Base-by-base conservation (phyloP, 2,113 vertebrate genomes). In the Eupsittula cactorum region DNA sequence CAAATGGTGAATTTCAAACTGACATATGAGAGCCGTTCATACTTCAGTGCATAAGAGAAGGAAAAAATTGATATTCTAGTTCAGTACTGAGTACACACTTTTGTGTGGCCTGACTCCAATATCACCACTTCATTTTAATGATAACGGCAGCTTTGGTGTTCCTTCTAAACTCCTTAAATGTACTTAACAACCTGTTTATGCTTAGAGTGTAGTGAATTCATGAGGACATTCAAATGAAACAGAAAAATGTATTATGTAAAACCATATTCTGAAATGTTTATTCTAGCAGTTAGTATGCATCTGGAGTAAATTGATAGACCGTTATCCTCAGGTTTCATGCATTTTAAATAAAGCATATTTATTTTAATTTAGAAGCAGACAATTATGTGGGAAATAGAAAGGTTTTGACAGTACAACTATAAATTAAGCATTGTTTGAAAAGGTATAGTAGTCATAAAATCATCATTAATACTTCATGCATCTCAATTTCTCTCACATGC, bases 161-260 rank as follows among this genome's bases (percentile, higher is more conserved):
- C 91, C 86, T 94, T 96, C 69, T 91, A 88, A 98, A 97, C 97
- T 94, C 92, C 93, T 97, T 97, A 94, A 96, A 94, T 95, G 53
- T 97, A 95, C 83, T 97, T 98, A 97, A 98, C 92, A 97, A 95
- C 53, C 74, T 97, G 95, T 96, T 98, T 96, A 95, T 95, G 79
- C 88, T 97, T 93, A 83, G 77, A 96, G 79, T 94, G 67, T 86
- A 92, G 70, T 68, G 88, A 96, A 84, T 97, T 97, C 96, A 93
- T 97, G 64, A 68, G 76, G 62, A 95, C 92, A 93, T 94, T 62
- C 82, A 96, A 98, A 96, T 93, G 96, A 96, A 96, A 95, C 78
- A 94, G 97, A 95, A 95, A 98, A 95, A 95, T 95, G 90, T 96
- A 96, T 95, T 93, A 94, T 96, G 87, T 87, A 97, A 96, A 96